Percentiles rank a stretch among this genome's conserved stretches.
phyloP scores from a whole-genome alignment of 92 coral and sea anemone species.

The Muricea muricata region DNA sequence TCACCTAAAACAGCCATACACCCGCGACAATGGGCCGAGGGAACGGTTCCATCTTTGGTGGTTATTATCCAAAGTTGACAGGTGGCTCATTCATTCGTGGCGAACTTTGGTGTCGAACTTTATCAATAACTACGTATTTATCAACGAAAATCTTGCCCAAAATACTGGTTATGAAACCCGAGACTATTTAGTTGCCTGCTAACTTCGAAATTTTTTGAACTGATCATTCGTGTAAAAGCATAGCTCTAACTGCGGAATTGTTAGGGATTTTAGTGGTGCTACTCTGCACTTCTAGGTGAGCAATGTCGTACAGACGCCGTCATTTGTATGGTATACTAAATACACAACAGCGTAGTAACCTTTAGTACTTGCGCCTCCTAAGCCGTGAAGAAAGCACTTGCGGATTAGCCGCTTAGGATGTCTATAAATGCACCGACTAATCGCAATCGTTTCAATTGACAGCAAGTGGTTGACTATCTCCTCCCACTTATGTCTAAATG shows the following conservation, averaged over 20 bases:
- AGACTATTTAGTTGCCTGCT: conserved; percentile 7
- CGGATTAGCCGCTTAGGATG: conserved; percentile 41
- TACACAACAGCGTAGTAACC: conserved; percentile 16
- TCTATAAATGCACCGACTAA: conserved; percentile 46
- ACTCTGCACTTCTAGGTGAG: not conserved
- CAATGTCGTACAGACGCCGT: not conserved
- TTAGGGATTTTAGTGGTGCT: not conserved
- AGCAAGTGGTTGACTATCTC: conserved; percentile 42
- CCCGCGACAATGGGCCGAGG: conserved; percentile 29
- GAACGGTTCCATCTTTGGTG: conserved; percentile 30
- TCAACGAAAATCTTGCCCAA: conserved; percentile 48
- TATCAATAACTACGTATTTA: conserved; percentile 48
- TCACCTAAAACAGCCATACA: conserved; percentile 52
- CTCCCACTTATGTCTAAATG: not conserved
- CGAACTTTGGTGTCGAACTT: conserved; percentile 62
- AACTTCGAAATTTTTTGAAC: conserved; percentile 53
- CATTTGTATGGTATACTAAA: not conserved
- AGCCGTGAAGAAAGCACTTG: conserved; percentile 50
- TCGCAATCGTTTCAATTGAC: conserved; percentile 15
- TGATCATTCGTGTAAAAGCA: conserved; percentile 45
- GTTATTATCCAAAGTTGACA: conserved; percentile 47
- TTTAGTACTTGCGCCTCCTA: conserved; percentile 58
- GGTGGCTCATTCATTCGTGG: conserved; percentile 69
- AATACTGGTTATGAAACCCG: conserved; percentile 43
- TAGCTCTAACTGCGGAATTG: conserved; percentile 50